Conservation (phyloP, 2,113 vertebrate species). For the Rhodinocichla rosea region DNA sequence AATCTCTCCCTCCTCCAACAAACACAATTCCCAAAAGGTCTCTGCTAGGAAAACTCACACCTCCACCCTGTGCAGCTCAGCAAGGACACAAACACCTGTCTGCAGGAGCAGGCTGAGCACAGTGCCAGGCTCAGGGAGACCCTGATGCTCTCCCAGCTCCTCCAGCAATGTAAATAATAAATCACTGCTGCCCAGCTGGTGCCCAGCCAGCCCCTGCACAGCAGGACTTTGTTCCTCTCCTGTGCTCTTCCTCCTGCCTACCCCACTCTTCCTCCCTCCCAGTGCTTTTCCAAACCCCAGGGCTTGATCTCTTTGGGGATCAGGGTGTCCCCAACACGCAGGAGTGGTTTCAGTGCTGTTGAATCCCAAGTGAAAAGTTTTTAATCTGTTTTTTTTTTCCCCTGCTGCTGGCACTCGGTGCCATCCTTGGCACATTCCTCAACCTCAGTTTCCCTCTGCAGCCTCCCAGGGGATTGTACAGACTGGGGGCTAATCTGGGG, state of each 20-base stretch:
- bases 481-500: not conserved
- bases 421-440: not conserved
- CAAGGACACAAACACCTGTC: not conserved
- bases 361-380: not conserved
- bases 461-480: not conserved
- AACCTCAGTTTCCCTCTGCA: not conserved
- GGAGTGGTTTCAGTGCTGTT: not conserved
- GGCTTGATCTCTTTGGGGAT: not conserved
- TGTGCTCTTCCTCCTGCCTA: not conserved
- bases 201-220: not conserved
- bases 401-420: not conserved
- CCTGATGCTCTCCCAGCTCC: conserved; percentile 14
- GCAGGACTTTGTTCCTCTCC: not conserved
- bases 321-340: not conserved
- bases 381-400: not conserved
- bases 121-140: not conserved
- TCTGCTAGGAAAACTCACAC: not conserved
- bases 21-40: not conserved
- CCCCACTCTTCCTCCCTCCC: not conserved
- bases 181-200: conserved; percentile 3
- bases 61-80: not conserved
- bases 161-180: not conserved
- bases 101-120: not conserved
- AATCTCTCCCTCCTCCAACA: not conserved
- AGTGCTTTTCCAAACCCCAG: not conserved